Base-by-base conservation (phyloP, 1,140 invertebrate genomes). In the Caenorhabditis brenneri region DNA sequence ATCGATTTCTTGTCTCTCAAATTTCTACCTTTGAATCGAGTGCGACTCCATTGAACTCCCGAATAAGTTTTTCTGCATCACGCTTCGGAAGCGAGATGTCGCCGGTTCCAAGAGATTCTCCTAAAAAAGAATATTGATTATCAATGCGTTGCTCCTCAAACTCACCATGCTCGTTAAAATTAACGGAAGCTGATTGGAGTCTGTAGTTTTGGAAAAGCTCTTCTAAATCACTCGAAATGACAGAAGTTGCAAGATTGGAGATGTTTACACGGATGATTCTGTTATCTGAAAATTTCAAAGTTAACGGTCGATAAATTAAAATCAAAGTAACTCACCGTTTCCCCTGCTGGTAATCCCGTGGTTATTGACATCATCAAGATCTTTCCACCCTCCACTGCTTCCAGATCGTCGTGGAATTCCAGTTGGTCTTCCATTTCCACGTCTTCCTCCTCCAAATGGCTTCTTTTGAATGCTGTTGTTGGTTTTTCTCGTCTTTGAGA, bases 371-470 rank as follows among this genome's bases (percentile, higher is more conserved):
- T 55, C 81, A 36, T 82, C 81, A 19, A 82, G 51, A 24, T 82
- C 81, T 51, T 27, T 69, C 55, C 60, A 82, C 3, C 48, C 48
- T 3, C 65, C 65, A 24, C 65, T 31, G 29, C 36, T 42, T n/a
- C 65, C 65, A 1, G 65, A 74, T 9, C 65, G 33, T 12, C 65
- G 65, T 74, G 78, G 78, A 51, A 53, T 19, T 16, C 24, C 92
- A 93, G 87, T 51, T 93, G 5, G 91, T 92, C 4, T 69, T 87
- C 48, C 92, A 92, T 86, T 88, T 89, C 60, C 89, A 91, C 31
- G 93, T 93, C 36, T 88, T 91, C 60, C 88, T 93, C 85, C 83
- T 93, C n/a, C 93, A 93, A 4, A 31, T 19, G 46, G 27, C n/a
- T 80, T 80, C 16, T 81, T 81, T 19, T 81, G 80, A 58, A 81